Conservation (phyloP, 1,140 invertebrate species). For the Choristoneura fumiferana region DNA sequence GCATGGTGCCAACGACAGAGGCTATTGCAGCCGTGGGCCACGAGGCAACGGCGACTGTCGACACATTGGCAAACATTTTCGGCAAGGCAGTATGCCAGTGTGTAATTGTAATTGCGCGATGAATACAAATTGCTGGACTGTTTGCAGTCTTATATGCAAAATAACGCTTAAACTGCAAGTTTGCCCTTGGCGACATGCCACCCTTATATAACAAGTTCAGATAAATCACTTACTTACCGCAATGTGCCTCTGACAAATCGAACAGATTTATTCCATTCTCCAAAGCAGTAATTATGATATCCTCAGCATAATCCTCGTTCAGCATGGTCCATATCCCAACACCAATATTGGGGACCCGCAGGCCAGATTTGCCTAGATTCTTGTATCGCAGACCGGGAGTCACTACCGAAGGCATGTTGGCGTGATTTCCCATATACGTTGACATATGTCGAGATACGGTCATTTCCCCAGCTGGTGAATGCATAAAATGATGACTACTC, state of each 20-base stretch:
- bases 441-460: slow-evolving; percentile 69
- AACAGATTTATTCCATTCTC: slow-evolving; percentile 98
- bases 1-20: no score
- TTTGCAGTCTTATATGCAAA: no score
- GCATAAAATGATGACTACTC: no score
- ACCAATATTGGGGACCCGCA: slow-evolving; percentile 94
- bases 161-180: no score
- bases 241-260: slow-evolving; percentile 96
- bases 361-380: slow-evolving; percentile 95
- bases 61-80: no score
- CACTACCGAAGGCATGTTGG: slow-evolving; percentile 78
- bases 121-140: no score
- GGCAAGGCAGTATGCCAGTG: no score
- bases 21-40: no score
- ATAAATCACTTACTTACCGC: slow-evolving; percentile 73
- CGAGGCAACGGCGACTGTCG: no score
- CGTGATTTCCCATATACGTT: slow-evolving; percentile 67
- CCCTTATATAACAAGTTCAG: no score
- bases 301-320: slow-evolving; percentile 93
- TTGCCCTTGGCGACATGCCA: no score
- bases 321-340: slow-evolving; percentile 94
- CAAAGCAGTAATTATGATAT: slow-evolving; percentile 94
- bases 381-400: slow-evolving; percentile 91
- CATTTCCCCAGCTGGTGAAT: slow-evolving; percentile 47
- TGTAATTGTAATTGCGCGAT: no score